Conservation (phyloP, 2,113 vertebrate species). For the Hoplias malabaricus region DNA sequence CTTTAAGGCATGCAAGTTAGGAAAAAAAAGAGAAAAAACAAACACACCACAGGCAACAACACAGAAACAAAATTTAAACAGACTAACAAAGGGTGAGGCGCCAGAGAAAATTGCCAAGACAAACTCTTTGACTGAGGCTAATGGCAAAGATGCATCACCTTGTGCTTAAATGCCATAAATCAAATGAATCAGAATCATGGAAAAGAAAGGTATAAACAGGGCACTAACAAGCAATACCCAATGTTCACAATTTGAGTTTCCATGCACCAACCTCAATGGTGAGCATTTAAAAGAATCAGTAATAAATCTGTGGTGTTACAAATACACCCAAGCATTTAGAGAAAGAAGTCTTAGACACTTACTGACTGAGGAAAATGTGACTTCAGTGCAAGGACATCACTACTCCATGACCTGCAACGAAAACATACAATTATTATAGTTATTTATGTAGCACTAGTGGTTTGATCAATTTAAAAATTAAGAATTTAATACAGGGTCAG, state of each 20-base stretch:
- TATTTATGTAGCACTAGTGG: too few relatives aligned
- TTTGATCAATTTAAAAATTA: too few relatives aligned
- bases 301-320: background rate
- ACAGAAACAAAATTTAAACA: background rate
- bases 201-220: background rate
- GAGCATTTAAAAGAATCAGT: background rate
- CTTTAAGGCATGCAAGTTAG: background rate
- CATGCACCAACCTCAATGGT: background rate
- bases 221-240: background rate
- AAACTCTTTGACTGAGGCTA: background rate
- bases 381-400: constrained; percentile 78
- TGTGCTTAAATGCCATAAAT: constrained; percentile 3
- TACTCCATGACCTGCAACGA: constrained; percentile 74
- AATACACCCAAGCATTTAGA: background rate
- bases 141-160: constrained; percentile 1
- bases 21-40: background rate
- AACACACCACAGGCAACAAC: too few relatives aligned
- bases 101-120: background rate
- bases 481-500: too few relatives aligned
- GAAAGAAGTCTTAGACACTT: constrained; percentile 59
- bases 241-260: background rate
- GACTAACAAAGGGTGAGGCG: background rate
- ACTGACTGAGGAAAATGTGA: constrained; percentile 65
- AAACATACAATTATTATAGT: background rate
- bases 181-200: constrained; percentile 3